phyloP scores from a whole-genome alignment of 2,797 vertebrate species.

The Hoplostethus mediterraneus region DNA sequence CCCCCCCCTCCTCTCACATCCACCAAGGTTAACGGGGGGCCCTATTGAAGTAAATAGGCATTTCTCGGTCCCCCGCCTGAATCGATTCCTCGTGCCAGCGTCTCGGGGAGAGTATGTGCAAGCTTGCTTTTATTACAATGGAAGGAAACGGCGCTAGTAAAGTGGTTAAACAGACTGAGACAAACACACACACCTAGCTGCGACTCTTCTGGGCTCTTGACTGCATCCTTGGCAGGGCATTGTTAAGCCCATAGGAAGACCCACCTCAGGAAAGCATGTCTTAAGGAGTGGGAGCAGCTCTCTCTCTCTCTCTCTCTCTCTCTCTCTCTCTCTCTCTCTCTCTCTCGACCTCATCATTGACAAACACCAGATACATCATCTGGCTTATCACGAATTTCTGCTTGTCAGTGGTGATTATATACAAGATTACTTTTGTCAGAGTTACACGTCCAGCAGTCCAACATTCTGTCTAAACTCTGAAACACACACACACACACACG shows the following conservation, averaged over 20 bases:
- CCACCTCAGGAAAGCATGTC: slow-evolving; percentile 78
- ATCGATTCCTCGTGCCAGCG: slow-evolving; percentile 57
- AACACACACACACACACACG: slow-evolving; percentile 26
- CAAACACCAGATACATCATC: slow-evolving; percentile 43
- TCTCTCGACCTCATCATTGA: slow-evolving; percentile 20
- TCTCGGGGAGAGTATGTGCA: slow-evolving; percentile 10
- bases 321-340: slow-evolving; percentile 15
- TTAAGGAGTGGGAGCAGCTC: slow-evolving; percentile 62
- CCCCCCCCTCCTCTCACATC: slow-evolving; percentile 40
- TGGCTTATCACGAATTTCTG: slow-evolving; percentile 35
- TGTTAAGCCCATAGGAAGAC: slow-evolving; percentile 77
- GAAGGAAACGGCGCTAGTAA: slow-evolving; percentile 64
- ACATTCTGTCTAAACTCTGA: slow-evolving; percentile 27
- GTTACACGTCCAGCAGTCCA: slow-evolving; percentile 13
- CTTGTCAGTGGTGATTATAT: slow-evolving; percentile 46
- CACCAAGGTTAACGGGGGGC: slow-evolving; percentile 44
- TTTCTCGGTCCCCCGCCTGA: slow-evolving; percentile 46
- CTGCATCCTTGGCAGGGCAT: slow-evolving; percentile 48
- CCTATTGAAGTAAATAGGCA: slow-evolving; percentile 58
- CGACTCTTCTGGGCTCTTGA: slow-evolving; percentile 8
- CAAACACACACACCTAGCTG: slow-evolving; percentile 43
- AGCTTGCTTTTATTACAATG: slow-evolving; percentile 61
- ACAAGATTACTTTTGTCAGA: slow-evolving; percentile 12
- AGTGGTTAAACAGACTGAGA: slow-evolving; percentile 38
- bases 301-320: slow-evolving; percentile 1